These are phyloP conservation scores for Acrossocheilus fasciatus DNA, from an alignment of 2,797 vertebrate genomes.

Conservation along the genomic window DNA sequence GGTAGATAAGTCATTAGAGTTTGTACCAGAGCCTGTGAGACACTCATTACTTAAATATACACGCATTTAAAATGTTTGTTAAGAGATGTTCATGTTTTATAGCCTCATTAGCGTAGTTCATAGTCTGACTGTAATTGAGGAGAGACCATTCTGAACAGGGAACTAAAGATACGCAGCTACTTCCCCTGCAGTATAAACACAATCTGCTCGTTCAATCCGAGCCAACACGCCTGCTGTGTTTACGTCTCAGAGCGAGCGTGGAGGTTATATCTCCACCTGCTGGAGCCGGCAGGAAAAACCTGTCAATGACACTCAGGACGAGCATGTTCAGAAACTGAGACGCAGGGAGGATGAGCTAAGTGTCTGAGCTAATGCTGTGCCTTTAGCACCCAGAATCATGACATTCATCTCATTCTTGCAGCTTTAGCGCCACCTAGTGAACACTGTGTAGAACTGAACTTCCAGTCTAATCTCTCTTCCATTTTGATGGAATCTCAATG, in stretches of 20 bases:
- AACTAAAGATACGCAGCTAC: conserved; percentile 11
- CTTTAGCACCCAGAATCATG: conserved; percentile 6
- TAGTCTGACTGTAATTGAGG: background rate
- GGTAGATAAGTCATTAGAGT: background rate
- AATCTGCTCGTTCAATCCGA: conserved; percentile 31
- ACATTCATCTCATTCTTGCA: conserved; percentile 33
- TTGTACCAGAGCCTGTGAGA: conserved; percentile 12
- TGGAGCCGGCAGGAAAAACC: background rate
- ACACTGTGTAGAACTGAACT: background rate
- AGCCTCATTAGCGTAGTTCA: conserved; percentile 1
- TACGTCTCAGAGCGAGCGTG: background rate
- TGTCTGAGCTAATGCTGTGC: background rate
- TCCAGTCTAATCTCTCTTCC: conserved; percentile 6
- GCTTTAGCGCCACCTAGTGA: conserved; percentile 70
- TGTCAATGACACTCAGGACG: conserved; percentile 6
- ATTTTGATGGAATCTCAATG: background rate
- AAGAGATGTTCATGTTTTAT: background rate
- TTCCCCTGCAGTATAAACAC: conserved; percentile 29
- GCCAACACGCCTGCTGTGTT: conserved; percentile 38
- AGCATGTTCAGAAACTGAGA: background rate
- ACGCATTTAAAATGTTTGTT: background rate
- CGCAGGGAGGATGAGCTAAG: background rate
- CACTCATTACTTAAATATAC: background rate
- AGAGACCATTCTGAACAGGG: background rate
- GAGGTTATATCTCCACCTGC: conserved; percentile 25